Base-by-base conservation (phyloP, 2,888 invertebrate genomes). In the Selenia dentaria region DNA sequence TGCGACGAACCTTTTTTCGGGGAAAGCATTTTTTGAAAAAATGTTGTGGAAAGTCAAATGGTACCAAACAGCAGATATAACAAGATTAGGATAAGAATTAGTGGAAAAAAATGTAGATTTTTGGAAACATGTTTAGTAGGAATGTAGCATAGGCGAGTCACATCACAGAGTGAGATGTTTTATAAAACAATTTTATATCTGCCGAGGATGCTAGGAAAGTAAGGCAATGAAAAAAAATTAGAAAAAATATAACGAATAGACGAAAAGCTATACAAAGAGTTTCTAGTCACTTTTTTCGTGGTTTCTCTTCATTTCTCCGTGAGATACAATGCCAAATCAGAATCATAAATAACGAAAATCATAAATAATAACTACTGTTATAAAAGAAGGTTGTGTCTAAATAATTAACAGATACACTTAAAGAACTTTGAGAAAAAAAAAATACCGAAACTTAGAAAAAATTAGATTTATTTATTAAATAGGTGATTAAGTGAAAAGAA, bases 41-140 rank as follows among this genome's bases (percentile, higher is more conserved):
- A 51, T 57, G 51, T 51, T 51, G 42, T 45, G 50, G 50, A 51
- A 42, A 51, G 50, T 45, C 41, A 27, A 49, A 64, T 52, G 59
- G 79, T 70, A 80, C 74, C 75, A 79, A 76, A 72, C 76, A 82
- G 74, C 83, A 50, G 74, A 63, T 62, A 75, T 83, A 83, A 86
- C 82, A 84, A 81, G 81, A 22, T 42, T 62, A 83, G 73, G 48
- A 51, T 83, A 85, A 81, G 79, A 67, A 73, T 81, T 82, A 79
- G 74, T 74, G 79, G 64, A 78, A 77, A 81, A 78, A 79, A 74
- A 69, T 68, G 79, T 88, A 89, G 89, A 79, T 83, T 90, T 89
- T 90, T 90, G 85, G 89, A 89, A 74, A 85, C 78, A 86, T 89
- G 87, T 90, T 89, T 87, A 83, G 78, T 83, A 86, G 82, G 73